These are phyloP conservation scores for Echinarachnius parma DNA, from an alignment of 53 echinoderm and acorn worm species.

Conservation along the genomic window DNA sequence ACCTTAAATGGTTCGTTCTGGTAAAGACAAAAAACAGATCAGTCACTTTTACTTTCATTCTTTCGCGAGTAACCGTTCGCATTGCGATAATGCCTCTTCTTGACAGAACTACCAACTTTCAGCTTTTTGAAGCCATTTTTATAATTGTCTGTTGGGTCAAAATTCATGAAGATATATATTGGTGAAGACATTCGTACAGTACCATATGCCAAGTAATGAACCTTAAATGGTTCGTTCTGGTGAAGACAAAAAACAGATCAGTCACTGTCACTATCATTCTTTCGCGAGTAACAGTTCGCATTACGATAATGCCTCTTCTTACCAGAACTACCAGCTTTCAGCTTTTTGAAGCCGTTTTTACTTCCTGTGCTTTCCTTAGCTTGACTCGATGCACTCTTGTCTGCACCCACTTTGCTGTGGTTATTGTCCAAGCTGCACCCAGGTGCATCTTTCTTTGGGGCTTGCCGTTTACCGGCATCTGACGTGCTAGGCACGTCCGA, in stretches of 20 bases:
- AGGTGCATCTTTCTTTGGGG: constrained; percentile 1
- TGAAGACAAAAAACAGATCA: too few relatives aligned
- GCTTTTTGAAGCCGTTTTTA: constrained; percentile 39
- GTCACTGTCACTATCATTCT: constrained; percentile 36
- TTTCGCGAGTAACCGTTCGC: constrained; percentile 34
- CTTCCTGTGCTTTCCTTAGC: constrained; percentile 5
- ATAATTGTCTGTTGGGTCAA: too few relatives aligned
- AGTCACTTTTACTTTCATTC: constrained; percentile 36
- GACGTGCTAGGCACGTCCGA: constrained; percentile 13
- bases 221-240: too few relatives aligned
- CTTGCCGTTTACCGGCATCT: not conserved
- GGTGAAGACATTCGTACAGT: too few relatives aligned
- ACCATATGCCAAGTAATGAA: too few relatives aligned
- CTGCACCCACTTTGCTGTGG: not conserved
- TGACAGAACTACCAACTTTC: constrained; percentile 25
- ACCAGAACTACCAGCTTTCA: constrained; percentile 25
- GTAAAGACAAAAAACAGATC: too few relatives aligned
- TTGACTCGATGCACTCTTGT: not conserved
- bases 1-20: too few relatives aligned
- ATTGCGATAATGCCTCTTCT: constrained; percentile 41
- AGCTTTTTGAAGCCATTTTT: constrained; percentile 43
- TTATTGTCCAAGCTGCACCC: constrained; percentile 12
- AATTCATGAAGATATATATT: too few relatives aligned
- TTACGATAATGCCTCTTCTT: constrained; percentile 42
- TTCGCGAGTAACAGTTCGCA: constrained; percentile 33